phyloP scores from a whole-genome alignment of 1,140 invertebrate genomes.

The Bombyx mori region DNA sequence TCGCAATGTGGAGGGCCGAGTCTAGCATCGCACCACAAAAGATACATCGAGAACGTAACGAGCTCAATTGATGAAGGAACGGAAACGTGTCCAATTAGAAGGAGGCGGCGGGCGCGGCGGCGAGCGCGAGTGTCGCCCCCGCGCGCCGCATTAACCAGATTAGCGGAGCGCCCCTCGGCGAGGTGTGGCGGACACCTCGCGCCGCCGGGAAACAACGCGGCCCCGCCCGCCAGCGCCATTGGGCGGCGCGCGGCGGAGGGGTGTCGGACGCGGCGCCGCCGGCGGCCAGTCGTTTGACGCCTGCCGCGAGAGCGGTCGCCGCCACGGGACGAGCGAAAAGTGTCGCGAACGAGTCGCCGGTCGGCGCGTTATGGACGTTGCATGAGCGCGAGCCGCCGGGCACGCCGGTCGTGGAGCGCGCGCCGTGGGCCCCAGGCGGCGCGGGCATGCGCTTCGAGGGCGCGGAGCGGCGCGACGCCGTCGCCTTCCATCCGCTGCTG shows the following conservation, averaged over 20 bases:
- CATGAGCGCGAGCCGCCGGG: slow-evolving; percentile 58
- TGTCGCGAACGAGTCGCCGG: slow-evolving; percentile 37
- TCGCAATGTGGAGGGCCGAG: background rate
- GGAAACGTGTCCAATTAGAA: slow-evolving; percentile 69
- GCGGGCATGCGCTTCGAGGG: slow-evolving; percentile 73
- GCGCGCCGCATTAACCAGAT: slow-evolving; percentile 56
- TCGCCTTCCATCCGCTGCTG: slow-evolving; percentile 81
- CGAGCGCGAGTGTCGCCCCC: slow-evolving; percentile 36
- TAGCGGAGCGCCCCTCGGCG: slow-evolving; percentile 39
- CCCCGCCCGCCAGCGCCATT: slow-evolving; percentile 39
- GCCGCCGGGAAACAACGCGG: slow-evolving; percentile 52
- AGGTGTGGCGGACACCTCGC: slow-evolving; percentile 60
- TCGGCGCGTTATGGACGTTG: slow-evolving; percentile 64
- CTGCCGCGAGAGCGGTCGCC: slow-evolving; percentile 70
- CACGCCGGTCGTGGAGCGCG: slow-evolving; percentile 61
- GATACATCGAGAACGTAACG: slow-evolving; percentile 55
- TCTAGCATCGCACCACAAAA: slow-evolving; percentile 29
- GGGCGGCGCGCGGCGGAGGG: slow-evolving; percentile 50
- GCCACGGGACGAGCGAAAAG: slow-evolving; percentile 60
- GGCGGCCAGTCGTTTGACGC: slow-evolving; percentile 64
- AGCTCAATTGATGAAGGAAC: slow-evolving; percentile 66
- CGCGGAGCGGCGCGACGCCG: slow-evolving; percentile 75
- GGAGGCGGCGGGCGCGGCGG: slow-evolving; percentile 41
- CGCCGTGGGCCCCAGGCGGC: slow-evolving; percentile 74
- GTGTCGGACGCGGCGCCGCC: slow-evolving; percentile 53